Conservation (phyloP, 2,888 invertebrate species). For the Arctia plantaginis region DNA sequence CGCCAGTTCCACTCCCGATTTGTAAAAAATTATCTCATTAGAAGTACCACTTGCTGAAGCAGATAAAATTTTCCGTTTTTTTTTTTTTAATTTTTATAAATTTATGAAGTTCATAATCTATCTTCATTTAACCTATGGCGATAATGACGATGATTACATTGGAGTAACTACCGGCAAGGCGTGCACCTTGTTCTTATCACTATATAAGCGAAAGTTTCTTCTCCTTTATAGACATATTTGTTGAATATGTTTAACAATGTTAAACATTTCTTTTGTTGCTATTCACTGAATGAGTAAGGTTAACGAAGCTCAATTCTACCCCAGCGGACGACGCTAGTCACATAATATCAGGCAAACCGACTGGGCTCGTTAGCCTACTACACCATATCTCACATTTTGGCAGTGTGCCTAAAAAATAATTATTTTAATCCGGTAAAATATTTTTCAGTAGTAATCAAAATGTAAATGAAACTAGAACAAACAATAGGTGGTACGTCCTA, state of each 20-base stretch:
- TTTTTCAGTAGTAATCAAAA: constrained; percentile 19
- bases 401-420: constrained; percentile 21
- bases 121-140: not conserved
- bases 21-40: not conserved
- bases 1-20: not conserved
- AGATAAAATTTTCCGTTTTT: not conserved
- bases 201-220: not conserved
- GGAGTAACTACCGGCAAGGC: not conserved
- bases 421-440: constrained; percentile 18
- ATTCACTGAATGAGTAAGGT: no score
- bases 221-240: not conserved
- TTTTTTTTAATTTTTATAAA: not conserved
- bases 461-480: constrained; percentile 8
- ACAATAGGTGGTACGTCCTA: not conserved
- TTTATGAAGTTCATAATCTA: not conserved
- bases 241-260: no score
- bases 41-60: not conserved
- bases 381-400: constrained; percentile 15
- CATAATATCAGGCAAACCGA: not conserved
- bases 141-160: not conserved
- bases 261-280: no score
- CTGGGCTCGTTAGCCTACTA: not conserved
- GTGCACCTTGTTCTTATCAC: no score
- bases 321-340: not conserved
- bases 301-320: no score